phyloP scores from a whole-genome alignment of 2,797 vertebrate species.

The Otus scops region DNA sequence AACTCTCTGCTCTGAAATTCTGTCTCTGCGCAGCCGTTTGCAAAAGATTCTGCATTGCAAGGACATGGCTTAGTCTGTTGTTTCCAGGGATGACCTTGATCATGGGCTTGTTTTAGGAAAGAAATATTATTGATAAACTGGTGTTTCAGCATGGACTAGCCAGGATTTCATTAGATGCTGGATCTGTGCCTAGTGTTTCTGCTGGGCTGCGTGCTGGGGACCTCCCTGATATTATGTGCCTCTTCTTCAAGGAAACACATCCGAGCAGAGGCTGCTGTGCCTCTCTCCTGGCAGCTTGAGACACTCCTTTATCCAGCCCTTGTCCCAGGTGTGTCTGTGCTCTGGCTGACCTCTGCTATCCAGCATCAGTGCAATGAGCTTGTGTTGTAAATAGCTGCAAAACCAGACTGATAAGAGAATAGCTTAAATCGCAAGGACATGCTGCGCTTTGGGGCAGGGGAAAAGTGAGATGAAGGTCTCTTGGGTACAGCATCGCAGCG shows the following conservation, averaged over 20 bases:
- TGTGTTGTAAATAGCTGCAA: slow-evolving; percentile 37
- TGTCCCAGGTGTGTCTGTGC: background rate
- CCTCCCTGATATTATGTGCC: background rate
- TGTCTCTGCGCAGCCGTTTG: background rate
- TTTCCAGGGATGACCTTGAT: slow-evolving; percentile 25
- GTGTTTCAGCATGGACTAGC: background rate
- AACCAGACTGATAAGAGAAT: slow-evolving; percentile 1
- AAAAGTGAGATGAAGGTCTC: background rate
- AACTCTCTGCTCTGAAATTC: background rate
- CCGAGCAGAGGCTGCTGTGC: background rate
- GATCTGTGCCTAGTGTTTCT: background rate
- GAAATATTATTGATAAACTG: background rate
- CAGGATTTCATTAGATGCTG: background rate
- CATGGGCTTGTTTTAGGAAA: background rate
- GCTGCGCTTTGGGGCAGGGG: background rate
- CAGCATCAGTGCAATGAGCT: background rate
- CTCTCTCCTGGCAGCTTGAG: background rate
- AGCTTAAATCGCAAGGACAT: background rate
- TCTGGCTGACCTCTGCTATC: background rate
- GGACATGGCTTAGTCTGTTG: background rate
- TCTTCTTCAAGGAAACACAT: background rate
- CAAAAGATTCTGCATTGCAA: background rate
- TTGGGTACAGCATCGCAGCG: background rate
- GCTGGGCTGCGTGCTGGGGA: background rate
- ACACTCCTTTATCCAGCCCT: background rate